phyloP scores from a whole-genome alignment of 2,113 vertebrate genomes.

The Azemiops feae region DNA sequence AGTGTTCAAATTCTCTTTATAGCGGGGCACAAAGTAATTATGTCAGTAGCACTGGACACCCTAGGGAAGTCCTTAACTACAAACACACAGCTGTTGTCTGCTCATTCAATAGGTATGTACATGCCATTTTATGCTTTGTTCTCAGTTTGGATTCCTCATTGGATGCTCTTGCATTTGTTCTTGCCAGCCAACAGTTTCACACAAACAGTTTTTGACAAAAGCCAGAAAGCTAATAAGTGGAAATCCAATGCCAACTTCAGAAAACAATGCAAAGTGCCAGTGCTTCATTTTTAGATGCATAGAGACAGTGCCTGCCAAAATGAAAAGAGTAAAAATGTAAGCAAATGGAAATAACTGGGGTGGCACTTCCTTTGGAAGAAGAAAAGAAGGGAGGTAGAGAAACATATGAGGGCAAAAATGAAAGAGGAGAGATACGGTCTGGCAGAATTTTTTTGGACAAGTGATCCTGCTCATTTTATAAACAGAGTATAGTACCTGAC shows the following conservation, averaged over 20 bases:
- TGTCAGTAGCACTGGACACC: slow-evolving; percentile 32
- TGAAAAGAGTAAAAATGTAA: slow-evolving; percentile 8
- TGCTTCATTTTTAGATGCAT: not conserved
- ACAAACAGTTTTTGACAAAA: not conserved
- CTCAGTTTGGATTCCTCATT: not conserved
- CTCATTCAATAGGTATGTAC: not conserved
- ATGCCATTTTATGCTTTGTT: not conserved
- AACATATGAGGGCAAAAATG: not conserved
- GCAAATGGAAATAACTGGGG: not conserved
- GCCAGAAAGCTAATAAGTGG: not conserved
- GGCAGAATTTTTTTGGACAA: too few relatives aligned
- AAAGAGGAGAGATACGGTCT: not conserved
- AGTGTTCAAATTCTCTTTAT: not conserved
- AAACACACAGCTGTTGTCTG: not conserved
- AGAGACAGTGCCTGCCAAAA: not conserved
- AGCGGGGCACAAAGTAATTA: not conserved
- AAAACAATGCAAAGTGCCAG: not conserved
- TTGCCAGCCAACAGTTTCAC: not conserved
- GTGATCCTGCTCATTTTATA: not conserved
- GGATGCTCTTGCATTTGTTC: slow-evolving; percentile 3
- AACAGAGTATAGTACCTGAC: not conserved
- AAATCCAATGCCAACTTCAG: not conserved
- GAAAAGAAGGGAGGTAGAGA: not conserved
- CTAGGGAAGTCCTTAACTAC: not conserved
- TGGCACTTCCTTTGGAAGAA: not conserved